A percentile compares a stretch with the other conserved stretches of the same genome.
Evolutionary conservation across 1,140 invertebrate genomes (phyloP).

Genomic region (Drosophila parabipectinata): DNA sequence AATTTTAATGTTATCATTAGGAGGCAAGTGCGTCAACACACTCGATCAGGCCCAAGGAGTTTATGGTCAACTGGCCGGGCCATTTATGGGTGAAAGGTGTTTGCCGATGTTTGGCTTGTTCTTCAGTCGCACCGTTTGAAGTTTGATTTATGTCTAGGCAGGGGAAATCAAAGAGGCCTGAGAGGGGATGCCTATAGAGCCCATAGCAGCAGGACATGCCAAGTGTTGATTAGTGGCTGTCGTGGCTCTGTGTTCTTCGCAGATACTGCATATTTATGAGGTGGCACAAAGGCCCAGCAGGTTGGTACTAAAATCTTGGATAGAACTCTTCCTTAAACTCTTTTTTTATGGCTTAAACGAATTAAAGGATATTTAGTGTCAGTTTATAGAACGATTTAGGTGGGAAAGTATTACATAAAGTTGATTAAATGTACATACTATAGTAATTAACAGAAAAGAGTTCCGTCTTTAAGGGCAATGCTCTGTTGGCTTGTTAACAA

Average conservation of each 20-base stretch:
- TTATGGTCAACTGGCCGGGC: constrained; percentile 55
- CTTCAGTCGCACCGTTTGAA: constrained; percentile 59
- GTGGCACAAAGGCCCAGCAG: constrained; percentile 4
- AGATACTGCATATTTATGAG: constrained; percentile 27
- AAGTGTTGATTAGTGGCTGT: constrained; percentile 49
- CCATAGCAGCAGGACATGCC: constrained; percentile 44
- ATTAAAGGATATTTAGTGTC: too few relatives aligned
- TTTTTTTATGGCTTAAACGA: neutral
- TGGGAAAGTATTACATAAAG: neutral
- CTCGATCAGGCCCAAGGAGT: constrained; percentile 10
- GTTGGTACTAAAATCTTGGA: neutral
- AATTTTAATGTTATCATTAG: constrained; percentile 83
- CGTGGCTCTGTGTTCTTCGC: neutral
- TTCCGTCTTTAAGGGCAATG: constrained; percentile 37
- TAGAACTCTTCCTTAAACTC: neutral
- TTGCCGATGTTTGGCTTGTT: constrained; percentile 35
- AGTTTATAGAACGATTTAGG: neutral
- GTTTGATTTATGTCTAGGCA: constrained; percentile 64
- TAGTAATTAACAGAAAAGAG: neutral
- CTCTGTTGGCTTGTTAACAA: constrained; percentile 67
- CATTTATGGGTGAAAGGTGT: constrained; percentile 76
- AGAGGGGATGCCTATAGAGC: neutral
- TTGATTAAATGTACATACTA: neutral
- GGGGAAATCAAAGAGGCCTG: neutral
- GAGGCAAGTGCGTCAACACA: constrained; percentile 65